These are phyloP conservation scores for Drosophila ambigua DNA, from an alignment of 1,140 invertebrate species.

Conservation along the genomic window DNA sequence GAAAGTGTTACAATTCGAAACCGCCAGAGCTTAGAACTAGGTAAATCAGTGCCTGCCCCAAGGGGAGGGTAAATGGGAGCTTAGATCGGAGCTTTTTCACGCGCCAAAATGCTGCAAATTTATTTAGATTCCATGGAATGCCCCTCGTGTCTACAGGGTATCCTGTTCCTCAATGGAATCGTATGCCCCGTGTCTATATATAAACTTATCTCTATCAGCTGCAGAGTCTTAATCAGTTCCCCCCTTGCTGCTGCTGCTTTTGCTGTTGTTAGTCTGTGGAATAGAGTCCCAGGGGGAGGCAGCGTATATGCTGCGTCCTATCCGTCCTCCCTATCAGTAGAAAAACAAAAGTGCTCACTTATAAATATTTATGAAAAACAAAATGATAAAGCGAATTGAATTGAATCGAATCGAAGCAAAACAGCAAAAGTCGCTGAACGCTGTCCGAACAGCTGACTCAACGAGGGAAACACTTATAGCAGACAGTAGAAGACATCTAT, in stretches of 20 bases:
- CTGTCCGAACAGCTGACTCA: constrained; percentile 4
- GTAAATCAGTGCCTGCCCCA: constrained; percentile 57
- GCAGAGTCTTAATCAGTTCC: constrained; percentile 21
- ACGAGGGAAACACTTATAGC: neutral
- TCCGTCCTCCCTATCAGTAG: constrained; percentile 28
- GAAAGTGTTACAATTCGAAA: constrained; percentile 80
- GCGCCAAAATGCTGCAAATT: no score
- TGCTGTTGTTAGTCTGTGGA: no score
- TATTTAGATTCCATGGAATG: no score
- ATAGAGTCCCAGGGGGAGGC: neutral
- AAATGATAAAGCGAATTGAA: constrained; percentile 25
- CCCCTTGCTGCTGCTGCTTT: no score
- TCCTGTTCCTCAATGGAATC: constrained; percentile 3
- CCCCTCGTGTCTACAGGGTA: no score
- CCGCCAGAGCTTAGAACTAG: constrained; percentile 72
- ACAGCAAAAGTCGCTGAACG: constrained; percentile 10
- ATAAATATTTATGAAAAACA: constrained; percentile 28
- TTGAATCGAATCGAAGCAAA: neutral
- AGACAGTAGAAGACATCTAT: no score
- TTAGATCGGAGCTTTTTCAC: no score
- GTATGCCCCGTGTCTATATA: neutral
- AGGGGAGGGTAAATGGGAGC: neutral
- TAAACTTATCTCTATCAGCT: constrained; percentile 15
- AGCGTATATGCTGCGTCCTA: constrained; percentile 1
- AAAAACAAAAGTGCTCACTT: constrained; percentile 31